phyloP scores from a whole-genome alignment of 2,113 vertebrate species.

The Gymnocephalus cernua region DNA sequence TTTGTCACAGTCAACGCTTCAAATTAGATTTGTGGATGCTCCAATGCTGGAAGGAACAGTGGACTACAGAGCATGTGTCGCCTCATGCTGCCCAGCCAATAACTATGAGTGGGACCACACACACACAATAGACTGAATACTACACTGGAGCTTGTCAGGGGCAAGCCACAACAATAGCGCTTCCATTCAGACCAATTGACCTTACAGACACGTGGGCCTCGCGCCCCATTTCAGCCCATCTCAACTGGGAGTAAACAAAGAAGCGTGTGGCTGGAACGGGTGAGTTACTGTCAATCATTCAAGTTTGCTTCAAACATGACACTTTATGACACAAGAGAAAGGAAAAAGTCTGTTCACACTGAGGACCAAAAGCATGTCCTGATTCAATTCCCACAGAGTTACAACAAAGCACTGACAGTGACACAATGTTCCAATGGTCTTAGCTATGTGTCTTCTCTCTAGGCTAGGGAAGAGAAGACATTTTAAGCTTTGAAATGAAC shows the following conservation, averaged over 20 bases:
- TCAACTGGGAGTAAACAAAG: neutral
- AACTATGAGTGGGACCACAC: conserved; percentile 47
- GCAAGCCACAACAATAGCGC: conserved; percentile 58
- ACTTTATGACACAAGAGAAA: conserved; percentile 6
- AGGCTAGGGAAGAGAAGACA: neutral
- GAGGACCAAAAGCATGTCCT: neutral
- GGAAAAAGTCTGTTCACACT: conserved; percentile 1
- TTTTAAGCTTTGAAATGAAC: neutral
- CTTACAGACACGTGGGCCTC: conserved; percentile 44
- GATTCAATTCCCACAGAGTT: conserved; percentile 1
- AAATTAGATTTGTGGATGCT: neutral
- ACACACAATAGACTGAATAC: conserved; percentile 31
- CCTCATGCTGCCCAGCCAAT: conserved; percentile 36
- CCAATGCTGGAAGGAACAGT: no score
- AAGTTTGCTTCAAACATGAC: conserved; percentile 5
- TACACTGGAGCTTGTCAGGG: conserved; percentile 40
- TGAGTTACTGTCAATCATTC: neutral
- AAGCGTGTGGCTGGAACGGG: neutral
- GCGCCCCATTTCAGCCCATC: conserved; percentile 26
- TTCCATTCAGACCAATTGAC: conserved; percentile 63
- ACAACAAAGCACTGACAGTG: neutral
- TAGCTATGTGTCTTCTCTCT: neutral
- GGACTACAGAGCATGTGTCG: conserved; percentile 22
- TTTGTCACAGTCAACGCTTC: neutral
- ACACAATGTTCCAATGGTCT: neutral